Conservation (phyloP, 2,797 vertebrate species). For the Cynopterus sphinx region DNA sequence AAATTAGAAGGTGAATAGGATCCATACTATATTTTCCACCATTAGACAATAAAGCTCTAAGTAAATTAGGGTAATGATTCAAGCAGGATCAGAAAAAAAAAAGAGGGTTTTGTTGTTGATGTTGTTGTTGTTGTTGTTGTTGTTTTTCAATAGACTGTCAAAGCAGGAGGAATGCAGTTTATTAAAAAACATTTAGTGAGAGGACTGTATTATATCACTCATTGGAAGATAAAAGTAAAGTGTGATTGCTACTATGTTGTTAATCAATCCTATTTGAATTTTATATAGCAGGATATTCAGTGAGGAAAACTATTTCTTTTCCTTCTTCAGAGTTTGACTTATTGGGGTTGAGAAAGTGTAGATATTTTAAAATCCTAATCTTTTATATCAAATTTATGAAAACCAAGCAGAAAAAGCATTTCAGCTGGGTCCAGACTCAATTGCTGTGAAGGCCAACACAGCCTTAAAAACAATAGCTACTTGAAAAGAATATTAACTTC, state of each 20-base stretch:
- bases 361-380: background rate
- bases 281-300: background rate
- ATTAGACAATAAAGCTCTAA: background rate
- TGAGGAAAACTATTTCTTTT: background rate
- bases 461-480: background rate
- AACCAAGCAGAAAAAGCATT: background rate
- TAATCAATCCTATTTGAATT: background rate
- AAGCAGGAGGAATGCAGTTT: background rate
- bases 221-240: background rate
- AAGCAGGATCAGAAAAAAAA: background rate
- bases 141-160: background rate
- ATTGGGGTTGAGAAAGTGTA: background rate
- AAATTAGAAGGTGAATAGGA: background rate
- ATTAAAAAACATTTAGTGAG: background rate
- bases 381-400: background rate
- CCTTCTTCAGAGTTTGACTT: background rate
- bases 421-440: background rate
- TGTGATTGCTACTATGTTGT: background rate
- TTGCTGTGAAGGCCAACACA: background rate
- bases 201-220: background rate
- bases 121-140: too few species aligned
- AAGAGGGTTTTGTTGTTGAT: background rate
- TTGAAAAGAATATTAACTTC: background rate
- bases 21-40: background rate
- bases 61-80: background rate